Evolutionary conservation across 1,140 invertebrate genomes (phyloP).

Genomic region (Probaryconus sp.): DNA sequence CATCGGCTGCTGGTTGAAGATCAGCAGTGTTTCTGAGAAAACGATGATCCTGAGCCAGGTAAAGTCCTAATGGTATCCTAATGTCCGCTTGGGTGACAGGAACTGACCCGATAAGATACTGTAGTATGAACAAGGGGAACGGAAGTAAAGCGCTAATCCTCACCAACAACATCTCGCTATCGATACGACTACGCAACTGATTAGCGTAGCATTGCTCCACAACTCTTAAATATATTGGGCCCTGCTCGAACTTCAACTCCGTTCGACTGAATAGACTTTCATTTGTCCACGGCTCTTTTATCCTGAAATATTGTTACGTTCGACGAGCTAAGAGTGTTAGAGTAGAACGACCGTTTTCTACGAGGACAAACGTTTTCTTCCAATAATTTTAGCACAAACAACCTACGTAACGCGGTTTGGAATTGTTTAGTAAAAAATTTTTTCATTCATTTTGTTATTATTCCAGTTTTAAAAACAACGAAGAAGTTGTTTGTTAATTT

Average conservation of each 20-base stretch:
- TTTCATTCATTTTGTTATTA: too few relatives aligned
- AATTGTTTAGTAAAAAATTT: too few relatives aligned
- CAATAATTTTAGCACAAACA: too few relatives aligned
- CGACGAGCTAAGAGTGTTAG: too few relatives aligned
- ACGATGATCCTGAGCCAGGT: constrained; percentile 55
- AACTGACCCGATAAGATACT: constrained; percentile 15
- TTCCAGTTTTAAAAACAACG: too few relatives aligned
- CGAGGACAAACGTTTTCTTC: too few relatives aligned
- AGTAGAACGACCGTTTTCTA: too few relatives aligned
- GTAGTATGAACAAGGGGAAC: constrained; percentile 37
- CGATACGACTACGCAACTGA: constrained; percentile 49
- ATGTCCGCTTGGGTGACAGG: constrained; percentile 15
- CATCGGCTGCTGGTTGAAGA: constrained; percentile 76
- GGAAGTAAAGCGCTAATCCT: constrained; percentile 19
- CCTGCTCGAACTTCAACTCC: constrained; percentile 31
- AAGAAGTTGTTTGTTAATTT: too few relatives aligned
- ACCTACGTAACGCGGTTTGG: too few relatives aligned
- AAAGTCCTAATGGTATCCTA: neutral
- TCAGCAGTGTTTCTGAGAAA: too few relatives aligned
- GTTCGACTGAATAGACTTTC: constrained; percentile 47
- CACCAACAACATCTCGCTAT: constrained; percentile 41
- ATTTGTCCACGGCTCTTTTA: constrained; percentile 33
- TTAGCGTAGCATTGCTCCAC: constrained; percentile 40
- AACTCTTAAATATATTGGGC: constrained; percentile 59
- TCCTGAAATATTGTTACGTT: constrained; percentile 29